phyloP scores from a whole-genome alignment of 1,140 invertebrate species.

The Solenopsis invicta region DNA sequence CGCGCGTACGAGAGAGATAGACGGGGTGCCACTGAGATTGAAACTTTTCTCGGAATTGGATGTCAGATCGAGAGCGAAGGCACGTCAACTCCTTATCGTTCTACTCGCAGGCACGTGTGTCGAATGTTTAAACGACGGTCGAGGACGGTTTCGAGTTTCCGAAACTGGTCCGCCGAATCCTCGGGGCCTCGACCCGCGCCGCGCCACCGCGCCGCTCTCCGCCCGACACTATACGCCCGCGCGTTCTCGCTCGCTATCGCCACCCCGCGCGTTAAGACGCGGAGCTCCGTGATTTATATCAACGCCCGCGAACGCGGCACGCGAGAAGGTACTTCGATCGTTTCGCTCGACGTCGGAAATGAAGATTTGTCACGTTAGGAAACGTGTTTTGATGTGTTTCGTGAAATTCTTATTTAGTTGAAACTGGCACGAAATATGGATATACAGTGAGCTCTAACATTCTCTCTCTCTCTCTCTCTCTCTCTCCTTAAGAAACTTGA shows the following conservation, averaged over 20 bases:
- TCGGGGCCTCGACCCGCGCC: not conserved
- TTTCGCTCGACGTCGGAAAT: constrained; percentile 29
- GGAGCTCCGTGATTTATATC: constrained; percentile 48
- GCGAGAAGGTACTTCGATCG: constrained; percentile 34
- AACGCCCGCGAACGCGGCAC: constrained; percentile 38
- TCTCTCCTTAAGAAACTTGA: not conserved
- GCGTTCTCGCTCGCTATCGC: constrained; percentile 25
- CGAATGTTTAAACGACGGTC: constrained; percentile 81
- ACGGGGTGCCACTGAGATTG: constrained; percentile 75
- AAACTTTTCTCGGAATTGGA: constrained; percentile 84
- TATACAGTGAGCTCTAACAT: not conserved
- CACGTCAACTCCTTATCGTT: constrained; percentile 81
- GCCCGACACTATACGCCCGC: not conserved
- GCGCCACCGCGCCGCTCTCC: not conserved
- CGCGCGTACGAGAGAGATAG: constrained; percentile 55
- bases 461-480: too few relatives aligned
- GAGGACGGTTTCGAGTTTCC: constrained; percentile 59
- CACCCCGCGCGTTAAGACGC: constrained; percentile 24
- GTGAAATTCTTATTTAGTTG: constrained; percentile 17
- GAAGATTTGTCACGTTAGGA: constrained; percentile 45
- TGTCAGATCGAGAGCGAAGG: constrained; percentile 80
- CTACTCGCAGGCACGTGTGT: constrained; percentile 79
- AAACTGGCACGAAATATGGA: not conserved
- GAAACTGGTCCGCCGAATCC: constrained; percentile 54
- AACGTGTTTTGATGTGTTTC: constrained; percentile 9